Evolutionary conservation across 2,797 vertebrate species (phyloP), one percentile per base, ranked within the genome.

Genomic region (Ambastaia sidthimunki): DNA sequence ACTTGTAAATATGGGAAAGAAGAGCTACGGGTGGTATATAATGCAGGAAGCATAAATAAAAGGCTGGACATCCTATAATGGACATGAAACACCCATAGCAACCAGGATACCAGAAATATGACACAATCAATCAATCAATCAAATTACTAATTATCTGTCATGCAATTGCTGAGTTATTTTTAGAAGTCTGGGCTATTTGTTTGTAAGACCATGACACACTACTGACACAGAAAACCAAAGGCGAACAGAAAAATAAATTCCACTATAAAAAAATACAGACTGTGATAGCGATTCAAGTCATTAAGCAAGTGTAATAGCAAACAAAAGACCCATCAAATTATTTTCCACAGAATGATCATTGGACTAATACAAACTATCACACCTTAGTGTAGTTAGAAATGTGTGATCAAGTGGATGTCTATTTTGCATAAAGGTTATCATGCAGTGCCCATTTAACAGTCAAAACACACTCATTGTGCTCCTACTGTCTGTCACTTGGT

Each of bases 371-470:
- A 18, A 68, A 69, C 34, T 1, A 62, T 50, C 28, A 60, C 21
- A 77, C 34, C 16, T 47, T 4, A 47, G 5, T 57, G 37, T 62
- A 25, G 9, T 34, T 50, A 48, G 1, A 34, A 44, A 12, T 0
- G 3, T n/a, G 11, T 25, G 37, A 63, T 55, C 5, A 0, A 71
- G 59, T 54, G 62, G 44, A 31, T 69, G 44, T 44, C 59, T 54
- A 47, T 13, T 72, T 66, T 66, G 69, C 69, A 72, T 72, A 23
- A 11, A 55, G 23, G 18, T 66, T 71, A 72, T 72, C 69, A 79
- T 31, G 65, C 48, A 65, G 62, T 21, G 34, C 48, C 74, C 48
- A 65, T 79, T 85, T 83, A 76, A 59, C 69, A 75, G 71, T 71
- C 79, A 80, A 57, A 85, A 70, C 50, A 69, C 60, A 47, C 71